Conservation (phyloP, 2,113 vertebrate genomes). For the Tragelaphus scriptus region DNA sequence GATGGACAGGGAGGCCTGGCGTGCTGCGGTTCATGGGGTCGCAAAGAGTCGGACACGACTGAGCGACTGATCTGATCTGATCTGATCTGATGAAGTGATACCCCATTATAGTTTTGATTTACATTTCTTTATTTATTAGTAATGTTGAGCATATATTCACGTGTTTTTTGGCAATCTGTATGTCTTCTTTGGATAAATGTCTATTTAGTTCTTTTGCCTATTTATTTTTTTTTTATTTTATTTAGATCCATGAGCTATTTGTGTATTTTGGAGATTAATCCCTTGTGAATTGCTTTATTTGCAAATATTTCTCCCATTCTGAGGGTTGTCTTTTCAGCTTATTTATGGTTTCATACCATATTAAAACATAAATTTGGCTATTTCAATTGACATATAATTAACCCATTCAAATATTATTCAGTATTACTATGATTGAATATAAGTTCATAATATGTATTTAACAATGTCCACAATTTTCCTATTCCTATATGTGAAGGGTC, state of each 20-base stretch:
- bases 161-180: neutral
- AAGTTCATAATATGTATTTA: neutral
- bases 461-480: neutral
- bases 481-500: neutral
- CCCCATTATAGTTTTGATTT: neutral
- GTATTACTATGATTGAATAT: neutral
- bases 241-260: neutral
- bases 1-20: too few relatives aligned
- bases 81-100: neutral
- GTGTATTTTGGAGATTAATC: neutral
- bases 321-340: neutral
- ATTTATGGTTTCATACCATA: neutral
- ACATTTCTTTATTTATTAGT: neutral
- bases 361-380: neutral
- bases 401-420: neutral
- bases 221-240: neutral
- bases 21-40: too few relatives aligned
- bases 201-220: neutral
- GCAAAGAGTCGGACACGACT: too few relatives aligned
- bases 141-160: neutral
- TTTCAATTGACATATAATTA: neutral
- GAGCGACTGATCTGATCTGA: too few relatives aligned
- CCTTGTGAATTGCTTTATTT: neutral
- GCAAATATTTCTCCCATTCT: neutral
- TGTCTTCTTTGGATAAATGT: neutral